Evolutionary conservation across 1,140 invertebrate genomes (phyloP), one percentile per base, ranked within the genome.

Genomic region (Drosophila sproati): DNA sequence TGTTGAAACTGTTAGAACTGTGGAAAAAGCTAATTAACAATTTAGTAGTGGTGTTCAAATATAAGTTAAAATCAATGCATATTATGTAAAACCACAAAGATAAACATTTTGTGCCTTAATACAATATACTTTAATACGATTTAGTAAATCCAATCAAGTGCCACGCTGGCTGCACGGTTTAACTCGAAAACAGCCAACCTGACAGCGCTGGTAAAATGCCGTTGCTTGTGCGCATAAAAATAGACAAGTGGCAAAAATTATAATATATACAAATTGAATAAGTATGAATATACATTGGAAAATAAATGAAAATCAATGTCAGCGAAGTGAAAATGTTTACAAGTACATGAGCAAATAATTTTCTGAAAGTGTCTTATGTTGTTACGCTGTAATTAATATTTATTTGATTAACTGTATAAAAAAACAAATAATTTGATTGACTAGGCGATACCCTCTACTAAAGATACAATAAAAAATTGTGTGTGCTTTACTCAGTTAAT

Each of bases 231-330:
- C 31, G 57, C 35, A 77, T 57, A 48, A 86, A 83, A 80, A 80
- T 76, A 77, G 77, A 82, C 39, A 61, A 71, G 50, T 72, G 12
- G 78, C 67, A 73, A 72, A 51, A 41, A 59, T 51, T 43, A 34
- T 50, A 70, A 67, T 63, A 74, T 43, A 47, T 10, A 60, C 20
- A 48, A 34, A 29, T 41, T 28, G 12, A 29, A 3, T 31, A 37
- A 31, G n/a, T 51, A 12, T 28, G 20, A 4, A 31, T n/a, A 41
- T 35, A 20, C 20, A 68, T 35, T 51, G 2, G 57, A 71, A 82
- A 80, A 78, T 52, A 73, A 87, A 70, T 63, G 51, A 48, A 82
- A 87, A 77, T 88, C 77, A 86, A 73, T 50, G 64, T 29, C 56
- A 66, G 61, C 78, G 80, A 20, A 82, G 63, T 60, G 39, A 31